Percentiles rank a stretch among this genome's conserved stretches.
phyloP scores from a whole-genome alignment of 2,888 invertebrate species.

The Antheraea assamensis region DNA sequence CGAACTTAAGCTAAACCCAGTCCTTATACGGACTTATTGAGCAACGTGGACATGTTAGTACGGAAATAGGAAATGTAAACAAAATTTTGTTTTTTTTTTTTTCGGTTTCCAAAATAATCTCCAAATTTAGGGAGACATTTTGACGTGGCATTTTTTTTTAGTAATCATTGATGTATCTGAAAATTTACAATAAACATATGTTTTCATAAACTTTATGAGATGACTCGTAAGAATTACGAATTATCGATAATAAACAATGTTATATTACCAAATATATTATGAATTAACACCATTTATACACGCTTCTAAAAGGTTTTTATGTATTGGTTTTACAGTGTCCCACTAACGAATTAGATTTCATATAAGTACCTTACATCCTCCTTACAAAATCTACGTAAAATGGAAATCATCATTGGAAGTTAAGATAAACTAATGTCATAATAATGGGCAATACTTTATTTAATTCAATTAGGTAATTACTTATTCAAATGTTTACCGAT shows the following conservation, averaged over 20 bases:
- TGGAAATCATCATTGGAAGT: conserved; percentile 47
- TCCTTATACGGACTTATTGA: conserved; percentile 72
- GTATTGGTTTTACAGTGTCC: not conserved
- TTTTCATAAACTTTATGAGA: not conserved
- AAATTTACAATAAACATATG: not conserved
- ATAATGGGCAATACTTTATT: not conserved
- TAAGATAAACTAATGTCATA: conserved; percentile 9
- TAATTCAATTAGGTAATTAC: not conserved
- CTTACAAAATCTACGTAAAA: conserved; percentile 46
- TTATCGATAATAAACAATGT: not conserved
- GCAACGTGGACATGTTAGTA: conserved; percentile 76
- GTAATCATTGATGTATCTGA: not conserved
- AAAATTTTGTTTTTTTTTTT: not conserved
- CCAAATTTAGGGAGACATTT: not conserved
- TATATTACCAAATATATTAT: not conserved
- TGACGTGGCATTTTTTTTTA: not conserved
- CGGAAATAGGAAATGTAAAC: conserved; percentile 56
- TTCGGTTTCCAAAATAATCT: not conserved
- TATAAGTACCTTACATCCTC: conserved; percentile 14
- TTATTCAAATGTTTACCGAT: too few relatives aligned
- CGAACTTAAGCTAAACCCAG: conserved; percentile 70
- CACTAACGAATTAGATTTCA: not conserved
- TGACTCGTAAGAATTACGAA: not conserved
- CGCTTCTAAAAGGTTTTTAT: not conserved
- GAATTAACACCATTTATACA: not conserved